Conservation (phyloP, 2,888 invertebrate genomes). For the Lepidocyrtoides sp. region DNA sequence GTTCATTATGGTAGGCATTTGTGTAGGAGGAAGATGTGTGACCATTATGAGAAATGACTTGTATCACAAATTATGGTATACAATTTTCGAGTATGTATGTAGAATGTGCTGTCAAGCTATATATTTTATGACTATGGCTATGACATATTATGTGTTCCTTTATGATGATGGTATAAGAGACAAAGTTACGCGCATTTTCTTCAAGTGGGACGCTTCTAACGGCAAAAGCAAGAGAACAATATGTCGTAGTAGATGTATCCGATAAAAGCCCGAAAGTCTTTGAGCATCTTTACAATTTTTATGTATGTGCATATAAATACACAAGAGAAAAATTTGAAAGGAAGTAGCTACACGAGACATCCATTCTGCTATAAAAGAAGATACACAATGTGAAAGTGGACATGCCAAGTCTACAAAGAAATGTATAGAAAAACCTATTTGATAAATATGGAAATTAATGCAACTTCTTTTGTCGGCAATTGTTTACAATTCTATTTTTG, state of each 20-base stretch:
- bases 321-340: not conserved
- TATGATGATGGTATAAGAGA: too few species aligned
- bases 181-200: too few species aligned
- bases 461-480: conserved; percentile 5
- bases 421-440: not conserved
- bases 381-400: not conserved
- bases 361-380: not conserved
- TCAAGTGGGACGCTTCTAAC: too few species aligned
- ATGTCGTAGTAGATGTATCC: too few species aligned
- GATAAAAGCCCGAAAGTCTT: not conserved
- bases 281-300: not conserved
- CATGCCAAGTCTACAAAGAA: not conserved
- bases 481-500: conserved; percentile 13
- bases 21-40: not conserved
- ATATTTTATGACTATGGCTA: too few species aligned
- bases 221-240: not conserved
- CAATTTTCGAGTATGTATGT: not conserved
- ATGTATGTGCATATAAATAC: not conserved
- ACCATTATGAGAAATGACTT: not conserved
- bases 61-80: not conserved
- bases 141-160: too few species aligned
- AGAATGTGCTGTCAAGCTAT: not conserved
- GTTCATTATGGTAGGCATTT: not conserved
- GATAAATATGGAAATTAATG: conserved; percentile 39
- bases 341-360: not conserved